Evolutionary conservation across 1,140 invertebrate genomes (phyloP), one percentile per base, ranked within the genome.

Genomic region (Papilio helenus): DNA sequence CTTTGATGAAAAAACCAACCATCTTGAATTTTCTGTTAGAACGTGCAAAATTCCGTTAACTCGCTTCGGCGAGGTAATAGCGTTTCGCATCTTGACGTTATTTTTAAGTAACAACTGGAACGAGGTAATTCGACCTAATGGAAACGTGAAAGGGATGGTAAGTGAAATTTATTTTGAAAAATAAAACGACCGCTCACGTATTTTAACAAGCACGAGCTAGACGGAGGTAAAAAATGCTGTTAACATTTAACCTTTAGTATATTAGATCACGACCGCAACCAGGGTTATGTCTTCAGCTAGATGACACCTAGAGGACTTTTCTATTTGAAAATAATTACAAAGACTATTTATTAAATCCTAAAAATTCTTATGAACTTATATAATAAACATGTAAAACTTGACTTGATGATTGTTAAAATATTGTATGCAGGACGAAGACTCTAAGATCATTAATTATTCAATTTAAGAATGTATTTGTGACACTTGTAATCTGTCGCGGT

Each of bases 91-190:
- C 61, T 68, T 68, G 61, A 68, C 61, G 61, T 68, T 68, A 68
- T 68, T 68, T 68, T 68, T 68, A 68, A 68, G 61, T 68, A 68
- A 68, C 61, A 68, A 68, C 61, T 68, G 61, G 26, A 68, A 68
- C 61, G 61, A 68, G 61, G 61, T 68, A 68, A 68, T 68, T 68
- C 61, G 61, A 68, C 26, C 61, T 68, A 68, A 68, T 68, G 61
- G 61, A 68, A 68, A 68, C 61, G 61, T 68, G 61, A 68, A 68
- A 68, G 61, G 61, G 61, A 68, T 68, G 61, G 61, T 68, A 34
- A 68, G 61, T 68, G 61, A 68, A 68, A 68, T 68, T 68, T 68
- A 68, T 68, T 68, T 68, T 68, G 61, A 68, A 68, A 68, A 68
- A 68, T 68, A 68, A 68, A 68, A 68, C 26, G 61, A 68, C 23